A percentile compares a stretch with the other conserved stretches of the same genome.
These are phyloP conservation scores for Chionodraco myersi DNA, from an alignment of 2,113 vertebrate genomes.

Conservation along the genomic window DNA sequence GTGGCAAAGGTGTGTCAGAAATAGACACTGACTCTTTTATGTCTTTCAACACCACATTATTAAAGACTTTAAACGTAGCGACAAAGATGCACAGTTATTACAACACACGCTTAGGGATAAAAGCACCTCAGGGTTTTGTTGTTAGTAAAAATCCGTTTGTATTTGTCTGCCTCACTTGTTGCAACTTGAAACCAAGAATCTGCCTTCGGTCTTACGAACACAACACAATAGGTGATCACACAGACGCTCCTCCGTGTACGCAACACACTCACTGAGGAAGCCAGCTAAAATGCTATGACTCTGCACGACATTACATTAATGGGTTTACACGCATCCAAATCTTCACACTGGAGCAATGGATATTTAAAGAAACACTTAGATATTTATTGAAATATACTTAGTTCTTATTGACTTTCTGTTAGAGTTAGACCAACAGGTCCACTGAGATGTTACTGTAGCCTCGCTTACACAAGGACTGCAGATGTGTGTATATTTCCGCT, in stretches of 20 bases:
- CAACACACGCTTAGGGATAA: background rate
- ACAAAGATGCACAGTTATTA: background rate
- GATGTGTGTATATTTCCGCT: background rate
- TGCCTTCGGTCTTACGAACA: conserved; percentile 36
- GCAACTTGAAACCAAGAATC: conserved; percentile 69
- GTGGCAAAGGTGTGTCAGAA: conserved; percentile 34
- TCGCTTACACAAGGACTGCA: background rate
- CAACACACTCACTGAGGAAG: background rate
- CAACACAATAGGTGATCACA: background rate
- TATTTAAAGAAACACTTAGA: too few relatives aligned
- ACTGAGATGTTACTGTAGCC: too few relatives aligned
- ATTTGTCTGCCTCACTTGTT: conserved; percentile 52
- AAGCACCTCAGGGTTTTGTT: conserved; percentile 43
- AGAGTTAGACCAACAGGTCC: too few relatives aligned
- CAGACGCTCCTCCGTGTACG: background rate
- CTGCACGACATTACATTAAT: too few relatives aligned
- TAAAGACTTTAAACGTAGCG: conserved; percentile 13
- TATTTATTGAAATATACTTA: too few relatives aligned
- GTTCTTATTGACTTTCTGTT: too few relatives aligned
- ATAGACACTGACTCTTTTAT: conserved; percentile 2
- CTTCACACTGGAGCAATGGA: too few relatives aligned
- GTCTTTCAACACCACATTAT: conserved; percentile 32
- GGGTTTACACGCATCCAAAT: too few relatives aligned
- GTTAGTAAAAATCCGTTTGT: conserved; percentile 63
- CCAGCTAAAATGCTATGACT: background rate